Percentiles rank a stretch among this genome's conserved stretches.
Conservation (phyloP, 2,888 invertebrate genomes). For the Craniophora ligustri region DNA sequence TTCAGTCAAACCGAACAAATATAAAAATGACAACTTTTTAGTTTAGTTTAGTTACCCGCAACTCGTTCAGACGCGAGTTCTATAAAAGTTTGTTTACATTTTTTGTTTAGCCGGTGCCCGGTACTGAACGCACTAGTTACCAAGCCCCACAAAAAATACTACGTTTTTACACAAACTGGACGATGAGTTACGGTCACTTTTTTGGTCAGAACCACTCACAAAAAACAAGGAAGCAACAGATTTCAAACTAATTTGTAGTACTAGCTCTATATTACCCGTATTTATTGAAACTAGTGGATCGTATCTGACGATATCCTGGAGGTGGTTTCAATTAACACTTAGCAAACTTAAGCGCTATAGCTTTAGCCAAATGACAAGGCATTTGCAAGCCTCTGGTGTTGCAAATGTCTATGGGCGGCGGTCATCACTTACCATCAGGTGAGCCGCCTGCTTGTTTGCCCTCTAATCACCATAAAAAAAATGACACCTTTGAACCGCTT, state of each 20-base stretch:
- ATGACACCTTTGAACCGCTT: no score
- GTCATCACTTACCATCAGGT: no score
- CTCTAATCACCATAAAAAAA: no score
- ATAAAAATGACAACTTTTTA: slow-evolving; percentile 9
- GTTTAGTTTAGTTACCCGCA: slow-evolving; percentile 9
- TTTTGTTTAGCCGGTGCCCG: slow-evolving; percentile 39
- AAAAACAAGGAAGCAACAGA: slow-evolving; percentile 52
- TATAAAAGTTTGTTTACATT: slow-evolving; percentile 50
- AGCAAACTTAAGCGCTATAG: no score
- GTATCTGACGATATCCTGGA: not conserved
- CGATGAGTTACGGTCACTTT: slow-evolving; percentile 43
- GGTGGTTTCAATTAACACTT: no score
- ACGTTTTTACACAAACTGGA: slow-evolving; percentile 30
- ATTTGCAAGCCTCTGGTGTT: no score
- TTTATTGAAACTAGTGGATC: slow-evolving; percentile 21
- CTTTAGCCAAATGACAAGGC: no score
- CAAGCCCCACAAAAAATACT: slow-evolving; percentile 32
- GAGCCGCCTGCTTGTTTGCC: no score
- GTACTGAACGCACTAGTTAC: slow-evolving; percentile 40
- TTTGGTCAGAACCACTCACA: slow-evolving; percentile 34
- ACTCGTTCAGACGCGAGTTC: slow-evolving; percentile 12
- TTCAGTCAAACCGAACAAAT: slow-evolving; percentile 3
- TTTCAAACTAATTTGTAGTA: slow-evolving; percentile 28
- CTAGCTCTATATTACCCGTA: slow-evolving; percentile 22
- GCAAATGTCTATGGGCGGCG: no score